phyloP scores from a whole-genome alignment of 2,888 invertebrate genomes.

The Liopterus haemorrhoidalis region DNA sequence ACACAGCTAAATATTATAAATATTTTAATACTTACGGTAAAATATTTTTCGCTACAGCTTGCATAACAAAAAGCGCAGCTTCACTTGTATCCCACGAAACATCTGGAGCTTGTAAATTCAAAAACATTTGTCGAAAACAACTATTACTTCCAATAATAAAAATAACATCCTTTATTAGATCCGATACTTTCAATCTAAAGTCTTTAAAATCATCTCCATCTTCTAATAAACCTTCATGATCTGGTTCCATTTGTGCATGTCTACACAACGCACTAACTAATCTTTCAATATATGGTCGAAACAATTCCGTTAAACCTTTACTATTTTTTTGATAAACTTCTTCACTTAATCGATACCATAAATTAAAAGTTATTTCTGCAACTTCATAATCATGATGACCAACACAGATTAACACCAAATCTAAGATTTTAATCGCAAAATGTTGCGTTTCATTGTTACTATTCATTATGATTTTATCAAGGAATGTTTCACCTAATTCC shows the following conservation, averaged over 20 bases:
- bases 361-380: conserved; percentile 85
- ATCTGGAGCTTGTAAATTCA: conserved; percentile 63
- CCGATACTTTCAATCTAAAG: conserved; percentile 80
- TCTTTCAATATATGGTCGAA: conserved; percentile 86
- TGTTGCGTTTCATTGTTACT: conserved; percentile 58
- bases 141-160: conserved; percentile 91
- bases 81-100: conserved; percentile 90
- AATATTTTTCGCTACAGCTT: conserved; percentile 89
- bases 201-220: conserved; percentile 79
- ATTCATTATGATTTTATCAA: conserved; percentile 70
- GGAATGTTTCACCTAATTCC: conserved; percentile 84
- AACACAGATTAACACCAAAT: conserved; percentile 84
- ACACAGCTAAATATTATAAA: conserved; percentile 7
- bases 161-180: conserved; percentile 92
- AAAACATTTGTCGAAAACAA: conserved; percentile 87
- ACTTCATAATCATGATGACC: conserved; percentile 98
- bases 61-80: conserved; percentile 92
- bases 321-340: conserved; percentile 84
- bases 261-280: conserved; percentile 82
- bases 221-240: conserved; percentile 80
- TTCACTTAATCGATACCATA: conserved; percentile 96
- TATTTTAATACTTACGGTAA: conserved; percentile 66
- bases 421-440: conserved; percentile 77
- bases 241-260: conserved; percentile 95
- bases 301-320: conserved; percentile 71